phyloP scores from a whole-genome alignment of 2,113 vertebrate genomes.

The Empidonax traillii region DNA sequence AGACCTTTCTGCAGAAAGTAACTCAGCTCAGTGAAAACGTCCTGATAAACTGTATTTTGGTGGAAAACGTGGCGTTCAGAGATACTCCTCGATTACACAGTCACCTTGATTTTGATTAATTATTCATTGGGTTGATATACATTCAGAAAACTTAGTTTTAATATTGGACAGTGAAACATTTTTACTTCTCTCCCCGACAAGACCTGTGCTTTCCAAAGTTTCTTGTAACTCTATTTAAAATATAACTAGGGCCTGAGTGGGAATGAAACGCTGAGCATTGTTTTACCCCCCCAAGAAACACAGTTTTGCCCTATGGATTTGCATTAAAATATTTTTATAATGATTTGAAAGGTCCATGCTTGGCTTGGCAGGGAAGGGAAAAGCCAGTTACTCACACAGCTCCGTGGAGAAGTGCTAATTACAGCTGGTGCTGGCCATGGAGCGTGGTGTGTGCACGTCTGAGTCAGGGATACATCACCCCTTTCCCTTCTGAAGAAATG shows the following conservation, averaged over 20 bases:
- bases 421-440: neutral
- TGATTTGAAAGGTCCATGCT: neutral
- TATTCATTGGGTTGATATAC: neutral
- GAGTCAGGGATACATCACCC: constrained; percentile 11
- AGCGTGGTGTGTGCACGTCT: neutral
- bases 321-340: neutral
- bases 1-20: neutral
- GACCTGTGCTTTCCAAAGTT: neutral
- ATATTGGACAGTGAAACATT: neutral
- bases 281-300: neutral
- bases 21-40: neutral
- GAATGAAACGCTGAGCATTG: neutral
- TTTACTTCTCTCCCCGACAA: neutral
- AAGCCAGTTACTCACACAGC: neutral
- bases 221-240: neutral
- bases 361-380: neutral
- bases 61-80: neutral
- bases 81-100: too few relatives aligned
- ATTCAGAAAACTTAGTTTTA: neutral
- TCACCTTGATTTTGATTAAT: neutral
- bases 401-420: constrained; percentile 6
- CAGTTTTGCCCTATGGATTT: neutral
- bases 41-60: neutral
- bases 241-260: neutral
- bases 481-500: constrained; percentile 25